Conservation (phyloP, 2,113 vertebrate genomes). For the Anoura caudifer region DNA sequence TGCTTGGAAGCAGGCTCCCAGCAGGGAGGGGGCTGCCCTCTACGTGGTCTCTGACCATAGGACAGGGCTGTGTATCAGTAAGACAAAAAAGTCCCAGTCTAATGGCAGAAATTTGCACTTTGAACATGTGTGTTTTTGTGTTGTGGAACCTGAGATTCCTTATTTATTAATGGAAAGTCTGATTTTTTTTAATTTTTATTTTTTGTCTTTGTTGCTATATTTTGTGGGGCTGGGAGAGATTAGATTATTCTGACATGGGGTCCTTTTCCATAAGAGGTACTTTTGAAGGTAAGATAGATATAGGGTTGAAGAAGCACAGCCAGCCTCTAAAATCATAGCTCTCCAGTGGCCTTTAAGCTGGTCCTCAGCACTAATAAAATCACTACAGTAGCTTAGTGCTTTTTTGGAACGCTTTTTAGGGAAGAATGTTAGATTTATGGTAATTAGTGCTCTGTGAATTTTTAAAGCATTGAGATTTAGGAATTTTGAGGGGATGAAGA, state of each 20-base stretch:
- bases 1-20: constrained; percentile 73
- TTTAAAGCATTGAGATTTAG: constrained; percentile 65
- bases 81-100: constrained; percentile 82
- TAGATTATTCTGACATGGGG: constrained; percentile 70
- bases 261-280: constrained; percentile 53
- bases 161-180: constrained; percentile 86
- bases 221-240: constrained; percentile 71
- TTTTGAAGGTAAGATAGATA: constrained; percentile 29
- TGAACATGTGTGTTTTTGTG: constrained; percentile 86
- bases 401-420: constrained; percentile 67
- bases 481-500: constrained; percentile 60
- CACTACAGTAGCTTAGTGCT: constrained; percentile 56
- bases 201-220: constrained; percentile 68
- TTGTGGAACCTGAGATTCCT: constrained; percentile 86
- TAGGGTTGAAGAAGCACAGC: constrained; percentile 57
- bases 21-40: constrained; percentile 64
- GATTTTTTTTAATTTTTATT: constrained; percentile 77
- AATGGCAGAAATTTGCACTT: constrained; percentile 87
- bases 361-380: constrained; percentile 62
- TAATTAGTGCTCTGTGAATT: constrained; percentile 46
- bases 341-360: constrained; percentile 63
- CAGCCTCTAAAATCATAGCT: constrained; percentile 68
- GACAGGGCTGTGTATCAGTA: constrained; percentile 76
- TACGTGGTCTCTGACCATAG: constrained; percentile 44
- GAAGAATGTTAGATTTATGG: constrained; percentile 58